Base-by-base conservation (phyloP, 2,888 invertebrate species). In the Panzeria rudis region DNA sequence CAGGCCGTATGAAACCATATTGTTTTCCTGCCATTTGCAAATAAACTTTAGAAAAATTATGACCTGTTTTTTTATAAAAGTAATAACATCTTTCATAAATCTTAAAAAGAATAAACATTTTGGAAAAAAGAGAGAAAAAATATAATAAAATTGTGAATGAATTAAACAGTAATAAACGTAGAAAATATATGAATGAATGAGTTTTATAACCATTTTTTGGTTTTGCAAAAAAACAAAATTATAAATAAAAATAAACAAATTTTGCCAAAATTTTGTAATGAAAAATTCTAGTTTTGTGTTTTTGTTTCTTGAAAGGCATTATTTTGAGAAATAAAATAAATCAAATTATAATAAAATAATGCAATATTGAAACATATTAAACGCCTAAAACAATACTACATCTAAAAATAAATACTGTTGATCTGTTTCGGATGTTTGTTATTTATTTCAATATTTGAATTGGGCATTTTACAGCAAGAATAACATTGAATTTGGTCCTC, bases 1-100 rank as follows among this genome's bases (percentile, higher is more conserved):
- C 66, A 35, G 44, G 23, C 77, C 77, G 73, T 77, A 73, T 78
- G 84, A 77, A 72, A 77, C 41, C 84, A 84, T 78, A 81, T 81
- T 81, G 84, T 71, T 54, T 73, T 72, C 54, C 77, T 54, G 23
- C 11, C 8, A 32, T 11, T 78, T 23, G 44, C 56, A n/a, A 32
- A 52, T 62, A 73, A 62, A 75, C 25, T 84, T 66, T 15, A 38
- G 29, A 47, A 25, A 69, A 75, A 75, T 78, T 79, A 80, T 80
- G 66, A 68, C 71, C 76, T 52, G 32, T 59, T 79, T 76, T 15
- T 13, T 9, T 41, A 38, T 17, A 73, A 23, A 23, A 56, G 13
- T 13, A 62, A 25, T 15, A 68, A 75, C 50, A 72, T 47, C 4
- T 25, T 54, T 8, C 29, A 61, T 32, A 69, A 69, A 78, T 32